Percentiles rank a stretch among this genome's conserved stretches.
phyloP scores from a whole-genome alignment of 2,797 vertebrate species.

The Labeo calbasu region DNA sequence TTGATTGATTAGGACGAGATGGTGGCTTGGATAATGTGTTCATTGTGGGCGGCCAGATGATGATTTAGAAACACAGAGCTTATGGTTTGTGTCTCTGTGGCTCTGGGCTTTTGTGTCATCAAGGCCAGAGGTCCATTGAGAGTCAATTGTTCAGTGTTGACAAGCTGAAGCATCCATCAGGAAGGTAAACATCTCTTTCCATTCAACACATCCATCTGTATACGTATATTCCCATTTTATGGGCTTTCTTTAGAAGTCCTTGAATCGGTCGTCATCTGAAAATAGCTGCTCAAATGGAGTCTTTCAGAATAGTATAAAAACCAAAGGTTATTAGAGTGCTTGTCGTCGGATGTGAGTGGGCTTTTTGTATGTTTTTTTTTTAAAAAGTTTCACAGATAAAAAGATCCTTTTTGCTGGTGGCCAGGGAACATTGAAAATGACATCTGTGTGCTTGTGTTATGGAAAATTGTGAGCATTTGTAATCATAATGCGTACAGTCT shows the following conservation, averaged over 20 bases:
- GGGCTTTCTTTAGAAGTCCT: conserved; percentile 11
- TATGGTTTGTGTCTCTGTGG: not conserved
- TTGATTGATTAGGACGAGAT: not conserved
- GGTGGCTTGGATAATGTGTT: not conserved
- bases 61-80: not conserved
- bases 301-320: conserved; percentile 2
- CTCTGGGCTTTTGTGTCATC: conserved; percentile 20
- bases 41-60: conserved; percentile 3
- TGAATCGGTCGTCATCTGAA: not conserved
- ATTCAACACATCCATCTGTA: not conserved
- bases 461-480: not conserved
- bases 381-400: not conserved
- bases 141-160: conserved; percentile 1
- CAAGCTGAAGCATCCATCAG: not conserved
- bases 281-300: conserved; percentile 21
- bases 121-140: conserved; percentile 20
- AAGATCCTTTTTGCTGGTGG: not conserved
- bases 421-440: not conserved
- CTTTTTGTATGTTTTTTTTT: not conserved
- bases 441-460: not conserved
- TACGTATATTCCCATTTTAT: not conserved
- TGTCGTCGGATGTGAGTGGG: not conserved
- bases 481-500: not conserved
- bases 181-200: conserved; percentile 25
- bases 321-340: not conserved